A percentile compares a stretch with the other conserved stretches of the same genome.
These are phyloP conservation scores for Actinernus sp. DNA, from an alignment of 92 coral and sea anemone genomes.

Conservation along the genomic window DNA sequence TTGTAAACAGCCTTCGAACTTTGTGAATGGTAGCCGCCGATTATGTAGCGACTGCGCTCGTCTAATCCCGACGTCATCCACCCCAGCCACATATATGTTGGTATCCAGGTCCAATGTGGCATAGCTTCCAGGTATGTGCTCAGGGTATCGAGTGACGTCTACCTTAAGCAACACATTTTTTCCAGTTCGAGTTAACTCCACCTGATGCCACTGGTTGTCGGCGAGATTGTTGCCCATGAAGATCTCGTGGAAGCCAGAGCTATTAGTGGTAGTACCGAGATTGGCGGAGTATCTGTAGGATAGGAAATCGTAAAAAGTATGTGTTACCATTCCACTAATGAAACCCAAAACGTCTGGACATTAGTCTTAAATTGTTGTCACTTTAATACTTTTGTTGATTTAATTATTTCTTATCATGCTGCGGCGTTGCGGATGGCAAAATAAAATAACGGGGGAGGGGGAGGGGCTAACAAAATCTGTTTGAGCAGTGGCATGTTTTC, in stretches of 20 bases:
- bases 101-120: slow-evolving; percentile 53
- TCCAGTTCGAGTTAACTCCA: slow-evolving; percentile 51
- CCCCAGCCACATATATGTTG: slow-evolving; percentile 69
- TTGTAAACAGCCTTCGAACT: slow-evolving; percentile 85
- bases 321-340: no score
- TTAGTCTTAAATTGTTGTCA: no score
- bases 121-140: slow-evolving; percentile 50
- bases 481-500: no score
- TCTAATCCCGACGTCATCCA: slow-evolving; percentile 38
- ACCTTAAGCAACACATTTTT: slow-evolving; percentile 26
- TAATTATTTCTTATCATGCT: no score
- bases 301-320: not conserved
- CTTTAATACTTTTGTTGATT: no score
- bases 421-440: no score
- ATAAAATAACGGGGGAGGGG: no score
- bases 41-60: slow-evolving; percentile 23
- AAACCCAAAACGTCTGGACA: no score
- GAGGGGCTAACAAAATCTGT: no score
- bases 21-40: slow-evolving; percentile 27
- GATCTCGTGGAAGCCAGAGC: slow-evolving; percentile 62
- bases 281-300: slow-evolving; percentile 67
- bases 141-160: slow-evolving; percentile 11
- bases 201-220: slow-evolving; percentile 89
- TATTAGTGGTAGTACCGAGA: slow-evolving; percentile 44
- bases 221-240: slow-evolving; percentile 64